Evolutionary conservation across 2,113 vertebrate species (phyloP), one percentile per base, ranked within the genome.

Genomic region (human): DNA sequence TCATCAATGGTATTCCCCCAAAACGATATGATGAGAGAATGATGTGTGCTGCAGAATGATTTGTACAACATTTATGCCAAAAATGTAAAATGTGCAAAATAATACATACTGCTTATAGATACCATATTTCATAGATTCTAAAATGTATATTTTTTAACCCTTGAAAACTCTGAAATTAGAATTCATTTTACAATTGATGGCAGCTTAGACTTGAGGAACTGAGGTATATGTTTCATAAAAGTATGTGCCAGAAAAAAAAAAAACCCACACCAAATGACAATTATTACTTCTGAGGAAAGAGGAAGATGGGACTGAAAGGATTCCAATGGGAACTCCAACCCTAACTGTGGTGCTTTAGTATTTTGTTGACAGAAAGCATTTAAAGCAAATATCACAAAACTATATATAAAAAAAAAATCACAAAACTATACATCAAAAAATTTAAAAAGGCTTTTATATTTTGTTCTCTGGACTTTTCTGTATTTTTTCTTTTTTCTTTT

Each of bases 201-300:
- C 61, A 93, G 79, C 57, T 92, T 68, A 86, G 79, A 75, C 50
- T 64, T 93, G 38, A 84, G 72, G 35, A 93, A 88, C 55, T 93
- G 35, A 84, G 72, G 35, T 90, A 84, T 17, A 22, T 18, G 83
- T n/a, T 91, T 57, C 64, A 66, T 73, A 83, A 86, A 95, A 86
- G 35, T n/a, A 79, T 20, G 43, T 45, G 82, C 57, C 52, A 87
- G 45, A 76, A 59, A 89, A 95, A 64, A 95, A 32, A 8, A 55
- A 14, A 30, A 5, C 61, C 61, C n/a, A 32, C 43, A 72, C 18
- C 38, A 82, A 30, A 68, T 38, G 38, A 66, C 61, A 25, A 50
- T 2, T n/a, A 50, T 87, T 73, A 73, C 22, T 92, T 52, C 72
- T 79, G 52, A n/a, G 48, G 10, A 79, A 90, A 81, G 59, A 78